These are phyloP conservation scores for Lamellibrachia luymesi DNA, from an alignment of 1,140 invertebrate species.

Conservation along the genomic window DNA sequence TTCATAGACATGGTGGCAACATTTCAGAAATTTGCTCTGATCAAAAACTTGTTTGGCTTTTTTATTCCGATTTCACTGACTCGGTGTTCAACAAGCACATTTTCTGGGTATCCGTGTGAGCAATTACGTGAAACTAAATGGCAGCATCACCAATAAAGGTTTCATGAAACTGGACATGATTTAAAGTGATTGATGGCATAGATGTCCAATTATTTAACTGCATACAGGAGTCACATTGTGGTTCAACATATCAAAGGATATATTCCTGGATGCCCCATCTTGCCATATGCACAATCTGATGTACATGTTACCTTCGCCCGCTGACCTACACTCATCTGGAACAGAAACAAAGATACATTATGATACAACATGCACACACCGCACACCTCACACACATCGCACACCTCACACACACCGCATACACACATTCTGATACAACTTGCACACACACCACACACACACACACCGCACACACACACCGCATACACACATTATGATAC, in stretches of 20 bases:
- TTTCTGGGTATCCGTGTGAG: no score
- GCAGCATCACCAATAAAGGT: no score
- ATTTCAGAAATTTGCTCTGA: not conserved
- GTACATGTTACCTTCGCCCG: not conserved
- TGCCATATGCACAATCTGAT: not conserved
- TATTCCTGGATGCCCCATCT: constrained; percentile 3
- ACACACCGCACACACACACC: no score
- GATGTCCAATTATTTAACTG: not conserved
- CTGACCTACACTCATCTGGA: not conserved
- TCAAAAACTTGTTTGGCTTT: not conserved
- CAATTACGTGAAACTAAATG: no score
- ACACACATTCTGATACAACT: no score
- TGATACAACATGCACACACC: not conserved
- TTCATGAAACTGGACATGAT: no score
- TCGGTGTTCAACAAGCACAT: not conserved
- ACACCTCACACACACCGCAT: no score
- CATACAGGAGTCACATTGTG: not conserved
- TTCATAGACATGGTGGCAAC: constrained; percentile 68
- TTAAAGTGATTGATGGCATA: not conserved
- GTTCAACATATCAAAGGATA: not conserved
- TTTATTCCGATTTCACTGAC: not conserved
- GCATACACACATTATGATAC: no score
- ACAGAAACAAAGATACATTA: not conserved
- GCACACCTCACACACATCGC: no score
- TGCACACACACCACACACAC: no score